Conservation (phyloP, 2,888 invertebrate genomes). For the Heliconius ismenius region DNA sequence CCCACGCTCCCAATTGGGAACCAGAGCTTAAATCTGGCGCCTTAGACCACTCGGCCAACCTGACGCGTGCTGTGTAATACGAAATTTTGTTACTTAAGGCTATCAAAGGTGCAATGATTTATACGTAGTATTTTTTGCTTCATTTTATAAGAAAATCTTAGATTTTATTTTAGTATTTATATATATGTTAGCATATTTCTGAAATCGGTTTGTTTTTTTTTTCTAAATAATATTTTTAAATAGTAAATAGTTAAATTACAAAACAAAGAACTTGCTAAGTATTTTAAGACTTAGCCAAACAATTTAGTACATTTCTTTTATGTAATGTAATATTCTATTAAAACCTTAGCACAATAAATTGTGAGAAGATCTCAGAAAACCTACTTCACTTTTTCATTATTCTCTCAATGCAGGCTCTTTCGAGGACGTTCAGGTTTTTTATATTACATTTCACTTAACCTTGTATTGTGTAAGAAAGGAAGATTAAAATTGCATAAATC, state of each 20-base stretch:
- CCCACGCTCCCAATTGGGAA: constrained; percentile 91
- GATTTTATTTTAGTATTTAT: too few relatives aligned
- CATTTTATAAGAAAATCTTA: too few relatives aligned
- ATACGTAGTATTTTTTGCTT: too few relatives aligned
- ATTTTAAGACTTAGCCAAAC: neutral
- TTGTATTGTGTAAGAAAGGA: neutral
- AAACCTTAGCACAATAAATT: constrained; percentile 19
- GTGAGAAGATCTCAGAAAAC: constrained; percentile 11
- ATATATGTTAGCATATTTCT: too few relatives aligned
- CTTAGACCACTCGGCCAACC: constrained; percentile 59
- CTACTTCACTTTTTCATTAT: constrained; percentile 20
- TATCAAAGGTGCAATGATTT: too few relatives aligned
- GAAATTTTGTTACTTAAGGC: neutral
- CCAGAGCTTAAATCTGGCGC: constrained; percentile 92
- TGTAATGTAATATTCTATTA: constrained; percentile 14
- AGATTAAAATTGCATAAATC: constrained; percentile 6
- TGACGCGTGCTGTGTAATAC: rapidly evolving
- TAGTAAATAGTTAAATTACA: too few relatives aligned
- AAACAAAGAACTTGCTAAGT: neutral
- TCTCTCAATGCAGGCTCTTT: constrained; percentile 9
- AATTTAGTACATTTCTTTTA: neutral
- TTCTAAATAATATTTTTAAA: too few relatives aligned
- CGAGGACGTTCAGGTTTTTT: constrained; percentile 6
- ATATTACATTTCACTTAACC: constrained; percentile 6
- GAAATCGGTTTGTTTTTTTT: too few relatives aligned